Conservation (phyloP, 2,888 invertebrate species). For the Dynastes maya region DNA sequence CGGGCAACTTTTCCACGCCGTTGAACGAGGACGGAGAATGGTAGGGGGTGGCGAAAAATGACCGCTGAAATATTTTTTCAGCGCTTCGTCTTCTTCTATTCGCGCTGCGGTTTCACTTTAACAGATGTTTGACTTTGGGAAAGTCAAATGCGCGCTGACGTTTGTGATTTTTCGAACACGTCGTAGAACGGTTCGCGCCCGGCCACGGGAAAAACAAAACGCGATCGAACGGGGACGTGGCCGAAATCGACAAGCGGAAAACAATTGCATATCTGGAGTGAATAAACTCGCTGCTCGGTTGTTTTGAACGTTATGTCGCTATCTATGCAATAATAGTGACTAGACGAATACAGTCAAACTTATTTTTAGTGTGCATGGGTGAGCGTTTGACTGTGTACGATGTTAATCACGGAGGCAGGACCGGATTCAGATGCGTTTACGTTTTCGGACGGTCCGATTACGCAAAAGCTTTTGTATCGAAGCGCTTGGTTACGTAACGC, state of each 20-base stretch:
- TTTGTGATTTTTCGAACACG: conserved; percentile 47
- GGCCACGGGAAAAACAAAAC: conserved; percentile 20
- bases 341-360: conserved; percentile 67
- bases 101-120: conserved; percentile 55
- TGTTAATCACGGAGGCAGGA: conserved; percentile 40
- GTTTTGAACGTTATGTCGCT: conserved; percentile 66
- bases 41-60: conserved; percentile 48
- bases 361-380: conserved; percentile 61
- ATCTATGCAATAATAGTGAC: conserved; percentile 70
- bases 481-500: conserved; percentile 14
- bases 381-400: conserved; percentile 35
- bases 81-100: conserved; percentile 60
- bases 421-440: conserved; percentile 33
- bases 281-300: conserved; percentile 65
- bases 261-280: conserved; percentile 65
- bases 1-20: conserved; percentile 22
- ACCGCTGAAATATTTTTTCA: conserved; percentile 58
- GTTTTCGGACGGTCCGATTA: conserved; percentile 35
- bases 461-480: conserved; percentile 3
- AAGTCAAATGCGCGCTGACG: conserved; percentile 64
- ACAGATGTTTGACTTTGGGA: conserved; percentile 67
- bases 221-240: conserved; percentile 38
- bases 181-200: conserved; percentile 21
- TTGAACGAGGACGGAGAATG: conserved; percentile 13
- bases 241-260: conserved; percentile 40